Evolutionary conservation across 2,797 vertebrate species (phyloP).

Genomic region (Erithacus rubecula): DNA sequence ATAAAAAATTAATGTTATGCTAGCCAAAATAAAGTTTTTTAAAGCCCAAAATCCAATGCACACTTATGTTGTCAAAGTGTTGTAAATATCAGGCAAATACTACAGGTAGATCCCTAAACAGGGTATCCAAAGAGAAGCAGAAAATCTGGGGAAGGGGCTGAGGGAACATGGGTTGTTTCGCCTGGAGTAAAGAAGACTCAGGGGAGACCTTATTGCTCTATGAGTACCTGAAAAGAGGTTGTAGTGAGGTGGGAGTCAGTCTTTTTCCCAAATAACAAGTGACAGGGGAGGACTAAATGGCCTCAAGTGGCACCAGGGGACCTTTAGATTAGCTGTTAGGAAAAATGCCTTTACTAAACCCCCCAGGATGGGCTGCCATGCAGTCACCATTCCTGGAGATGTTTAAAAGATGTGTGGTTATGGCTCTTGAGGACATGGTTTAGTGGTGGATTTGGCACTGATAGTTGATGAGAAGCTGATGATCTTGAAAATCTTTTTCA

Average conservation of each 20-base stretch:
- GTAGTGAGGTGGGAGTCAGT: background rate
- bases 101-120: background rate
- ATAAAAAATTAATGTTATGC: background rate
- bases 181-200: background rate
- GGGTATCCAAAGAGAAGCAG: background rate
- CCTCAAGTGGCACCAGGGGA: background rate
- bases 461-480: rapidly evolving
- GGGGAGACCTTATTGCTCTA: background rate
- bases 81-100: background rate
- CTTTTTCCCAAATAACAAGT: background rate
- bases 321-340: background rate
- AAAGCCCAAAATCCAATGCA: background rate
- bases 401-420: background rate
- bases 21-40: background rate
- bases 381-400: background rate
- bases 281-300: background rate
- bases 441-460: background rate
- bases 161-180: background rate
- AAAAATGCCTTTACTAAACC: background rate
- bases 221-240: background rate
- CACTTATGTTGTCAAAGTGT: background rate
- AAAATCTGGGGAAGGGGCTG: background rate
- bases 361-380: background rate
- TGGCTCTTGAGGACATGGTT: background rate
- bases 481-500: background rate